Evolutionary conservation across 2,888 invertebrate species (phyloP), one percentile per base, ranked within the genome.

Genomic region (Diadegma fenestrale): DNA sequence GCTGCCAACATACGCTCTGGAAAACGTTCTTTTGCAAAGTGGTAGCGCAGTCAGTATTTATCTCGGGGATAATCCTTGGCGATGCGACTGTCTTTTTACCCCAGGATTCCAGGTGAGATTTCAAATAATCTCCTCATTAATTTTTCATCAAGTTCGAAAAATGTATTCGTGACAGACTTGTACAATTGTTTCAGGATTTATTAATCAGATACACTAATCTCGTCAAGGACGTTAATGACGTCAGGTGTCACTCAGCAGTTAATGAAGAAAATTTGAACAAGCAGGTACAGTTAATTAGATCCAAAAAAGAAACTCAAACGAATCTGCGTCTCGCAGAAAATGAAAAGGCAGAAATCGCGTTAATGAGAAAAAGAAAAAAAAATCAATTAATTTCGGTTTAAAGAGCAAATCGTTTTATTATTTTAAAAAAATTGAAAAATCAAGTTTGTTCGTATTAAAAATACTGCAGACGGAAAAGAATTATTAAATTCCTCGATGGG

Each of bases 1-100:
- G 97, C 94, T 97, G 66, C 98, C 97, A 10, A 96, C 97, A 0
- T 97, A 97, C 92, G 97, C 97, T 0, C 94, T 98, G 86, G 97
- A 97, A 90, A 97, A 97, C 91, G 97, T 97, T 0, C 95, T 98
- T 37, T 95, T 96, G 89, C 95, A 95, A 72, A 98, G 97, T 92
- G 94, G 95, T 61, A 96, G 96, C 88, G 96, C 96, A 54, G 96
- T 96, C 90, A 95, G 96, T 80, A 94, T 98, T 43, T 96, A 95
- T 90, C 94, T 98, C 0, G 97, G 97, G 0, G 95, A 95, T 86
- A 98, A 98, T 94, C 97, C 97, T 0, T 98, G 97, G 97, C 95
- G 96, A 37, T 98, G 98, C 91, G 97, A 97, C 90, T 98, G 98
- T 88, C 95, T 95, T 87, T 97, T 97, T 92, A 96, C 97, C 5